phyloP scores from a whole-genome alignment of 2,797 vertebrate genomes.

The Cryptoprocta ferox region DNA sequence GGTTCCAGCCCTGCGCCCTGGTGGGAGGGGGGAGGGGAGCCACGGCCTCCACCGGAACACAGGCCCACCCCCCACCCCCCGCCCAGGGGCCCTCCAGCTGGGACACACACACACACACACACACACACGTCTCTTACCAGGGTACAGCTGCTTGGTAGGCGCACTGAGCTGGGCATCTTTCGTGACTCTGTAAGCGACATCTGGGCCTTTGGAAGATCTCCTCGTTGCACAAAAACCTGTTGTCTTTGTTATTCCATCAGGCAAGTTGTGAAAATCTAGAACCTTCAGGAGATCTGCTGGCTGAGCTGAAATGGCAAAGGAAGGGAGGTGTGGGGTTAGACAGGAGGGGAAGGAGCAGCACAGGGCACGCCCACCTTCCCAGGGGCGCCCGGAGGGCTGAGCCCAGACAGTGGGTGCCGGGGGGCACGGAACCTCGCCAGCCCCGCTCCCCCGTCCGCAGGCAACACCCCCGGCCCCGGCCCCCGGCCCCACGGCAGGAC shows the following conservation, averaged over 20 bases:
- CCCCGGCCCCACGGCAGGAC: too few species aligned
- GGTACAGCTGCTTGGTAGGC: constrained; percentile 97
- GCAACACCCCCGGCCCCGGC: too few species aligned
- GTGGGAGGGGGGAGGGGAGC: background rate
- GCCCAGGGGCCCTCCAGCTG: background rate
- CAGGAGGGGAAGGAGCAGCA: fast-evolving
- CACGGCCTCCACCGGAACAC: background rate
- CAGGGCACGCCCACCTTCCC: background rate
- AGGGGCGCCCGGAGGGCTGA: fast-evolving
- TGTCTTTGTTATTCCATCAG: constrained; percentile 95
- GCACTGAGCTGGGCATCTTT: constrained; percentile 97
- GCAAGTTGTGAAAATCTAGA: constrained; percentile 98
- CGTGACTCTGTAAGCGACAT: constrained; percentile 95
- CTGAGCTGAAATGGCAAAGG: constrained; percentile 88
- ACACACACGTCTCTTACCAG: constrained; percentile 86
- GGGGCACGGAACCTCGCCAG: fast-evolving
- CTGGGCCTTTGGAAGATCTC: constrained; percentile 93
- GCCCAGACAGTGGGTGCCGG: fast-evolving
- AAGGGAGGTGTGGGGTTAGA: constrained; percentile 49
- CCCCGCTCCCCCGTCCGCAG: fast-evolving
- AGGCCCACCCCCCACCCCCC: background rate
- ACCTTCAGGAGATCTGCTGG: constrained; percentile 98
- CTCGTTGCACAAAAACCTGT: constrained; percentile 95
- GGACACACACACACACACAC: background rate
- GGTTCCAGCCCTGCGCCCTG: fast-evolving